phyloP scores from a whole-genome alignment of 2,888 invertebrate species.

The Magallana nippona region DNA sequence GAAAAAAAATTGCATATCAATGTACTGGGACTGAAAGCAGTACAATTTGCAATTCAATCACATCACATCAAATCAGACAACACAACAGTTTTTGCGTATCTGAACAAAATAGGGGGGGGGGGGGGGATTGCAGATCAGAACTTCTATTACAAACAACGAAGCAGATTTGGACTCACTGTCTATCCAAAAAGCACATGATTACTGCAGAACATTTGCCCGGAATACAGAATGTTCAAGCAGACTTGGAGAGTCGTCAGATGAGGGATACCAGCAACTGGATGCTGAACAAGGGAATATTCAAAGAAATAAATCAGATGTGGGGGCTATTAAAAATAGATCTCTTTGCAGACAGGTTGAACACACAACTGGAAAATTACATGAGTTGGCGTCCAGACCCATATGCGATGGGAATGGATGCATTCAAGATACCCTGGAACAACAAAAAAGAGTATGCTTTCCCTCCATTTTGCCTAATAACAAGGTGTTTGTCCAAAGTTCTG shows the following conservation, averaged over 20 bases:
- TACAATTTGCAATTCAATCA: constrained; percentile 1
- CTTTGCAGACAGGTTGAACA: constrained; percentile 5
- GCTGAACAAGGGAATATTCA: constrained; percentile 31
- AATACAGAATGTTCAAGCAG: constrained; percentile 6
- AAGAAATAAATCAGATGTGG: constrained; percentile 20
- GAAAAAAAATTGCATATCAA: constrained; percentile 33
- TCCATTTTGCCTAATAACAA: constrained; percentile 35
- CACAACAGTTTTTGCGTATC: constrained; percentile 7
- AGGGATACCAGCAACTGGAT: constrained; percentile 24
- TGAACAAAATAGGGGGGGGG: constrained; percentile 34
- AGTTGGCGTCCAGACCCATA: constrained; percentile 1
- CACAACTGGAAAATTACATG: constrained; percentile 26
- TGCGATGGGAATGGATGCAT: neutral
- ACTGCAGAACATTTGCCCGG: constrained; percentile 32
- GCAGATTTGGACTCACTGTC: neutral
- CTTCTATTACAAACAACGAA: neutral
- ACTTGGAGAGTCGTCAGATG: constrained; percentile 18
- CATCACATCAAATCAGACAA: constrained; percentile 34
- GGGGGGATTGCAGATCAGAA: constrained; percentile 7
- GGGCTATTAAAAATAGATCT: constrained; percentile 17
- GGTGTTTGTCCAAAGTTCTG: constrained; percentile 4
- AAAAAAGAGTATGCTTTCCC: neutral
- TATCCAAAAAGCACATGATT: constrained; percentile 2
- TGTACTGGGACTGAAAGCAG: constrained; percentile 33
- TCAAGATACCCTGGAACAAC: neutral